Base-by-base conservation (phyloP, 2,797 vertebrate species). In the Decapterus maruadsi region DNA sequence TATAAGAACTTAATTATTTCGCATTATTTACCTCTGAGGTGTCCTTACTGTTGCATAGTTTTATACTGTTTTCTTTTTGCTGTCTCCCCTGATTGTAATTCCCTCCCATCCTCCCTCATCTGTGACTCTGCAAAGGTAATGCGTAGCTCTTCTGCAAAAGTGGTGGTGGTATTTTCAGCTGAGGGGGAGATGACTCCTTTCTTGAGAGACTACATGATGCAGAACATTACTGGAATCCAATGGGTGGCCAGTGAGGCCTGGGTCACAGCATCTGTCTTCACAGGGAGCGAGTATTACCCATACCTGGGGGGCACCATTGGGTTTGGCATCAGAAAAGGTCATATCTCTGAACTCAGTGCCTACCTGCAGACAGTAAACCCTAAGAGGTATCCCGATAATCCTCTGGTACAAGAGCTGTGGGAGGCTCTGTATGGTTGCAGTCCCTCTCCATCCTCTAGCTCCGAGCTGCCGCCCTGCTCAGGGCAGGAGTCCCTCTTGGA, bases 161-260 rank as follows among this genome's bases (percentile, higher is more conserved):
- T 95, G 26, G 94, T 95, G 43, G 91, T 95, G 14, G 89, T 94
- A 22, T 95, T 95, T 83, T 94, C 94, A 68, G 93, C 90, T 1
- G 95, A 95, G 66, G 94, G 93, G 3, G 95, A 95, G 74, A 91
- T 95, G 86, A 93, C 87, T 2, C 93, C 94, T 2, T 95, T 96
- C 58, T 57, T 95, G 40, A 92, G 38, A 57, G 95, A 95, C 64
- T 95, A 94, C 81, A 94, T 95, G 91, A 79, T 42, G 8, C 88
- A 93, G 68, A 95, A 95, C 77, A 90, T 96, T 57, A 95, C 93
- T 53, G 95, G 93, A 17, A 94, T 95, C 65, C 94, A 95, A 54
- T 95, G 94, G 95, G 91, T 96, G 56, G 95, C 95, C 8, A 95
- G 95, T 29, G 95, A 96, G 69, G 94, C 94, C 40, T 96, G 94